Percentiles rank a stretch among this genome's conserved stretches.
Conservation (phyloP, 2,113 vertebrate genomes). For the Corydoras sp. region DNA sequence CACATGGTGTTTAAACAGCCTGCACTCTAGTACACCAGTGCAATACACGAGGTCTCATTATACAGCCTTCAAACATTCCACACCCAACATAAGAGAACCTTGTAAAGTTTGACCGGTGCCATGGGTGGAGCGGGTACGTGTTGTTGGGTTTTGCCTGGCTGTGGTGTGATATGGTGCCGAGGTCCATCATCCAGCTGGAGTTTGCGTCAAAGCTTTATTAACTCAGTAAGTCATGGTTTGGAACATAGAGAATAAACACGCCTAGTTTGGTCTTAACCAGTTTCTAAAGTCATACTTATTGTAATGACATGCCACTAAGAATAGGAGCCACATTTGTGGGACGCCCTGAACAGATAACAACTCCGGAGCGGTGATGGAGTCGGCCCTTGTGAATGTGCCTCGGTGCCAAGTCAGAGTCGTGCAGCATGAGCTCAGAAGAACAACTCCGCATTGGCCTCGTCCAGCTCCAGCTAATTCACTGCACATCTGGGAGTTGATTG, state of each 20-base stretch:
- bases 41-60: no score
- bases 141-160: no score
- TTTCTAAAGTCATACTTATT: conserved; percentile 12
- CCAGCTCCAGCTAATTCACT: neutral
- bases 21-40: no score
- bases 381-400: neutral
- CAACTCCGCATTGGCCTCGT: neutral
- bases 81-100: no score
- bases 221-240: conserved; percentile 25
- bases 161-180: no score
- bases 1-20: no score
- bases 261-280: neutral
- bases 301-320: conserved; percentile 10
- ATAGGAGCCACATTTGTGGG: neutral
- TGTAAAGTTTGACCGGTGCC: no score
- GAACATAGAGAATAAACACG: conserved; percentile 8
- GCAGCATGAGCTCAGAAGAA: neutral
- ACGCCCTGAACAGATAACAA: conserved; percentile 7
- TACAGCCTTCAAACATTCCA: no score
- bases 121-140: no score
- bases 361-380: neutral
- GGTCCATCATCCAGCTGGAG: no score
- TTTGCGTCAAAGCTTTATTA: neutral
- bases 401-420: conserved; percentile 9
- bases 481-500: conserved; percentile 10